Percentiles rank a stretch among this genome's conserved stretches.
phyloP scores from a whole-genome alignment of 2,797 vertebrate genomes.

The Acropternis orthonyx region DNA sequence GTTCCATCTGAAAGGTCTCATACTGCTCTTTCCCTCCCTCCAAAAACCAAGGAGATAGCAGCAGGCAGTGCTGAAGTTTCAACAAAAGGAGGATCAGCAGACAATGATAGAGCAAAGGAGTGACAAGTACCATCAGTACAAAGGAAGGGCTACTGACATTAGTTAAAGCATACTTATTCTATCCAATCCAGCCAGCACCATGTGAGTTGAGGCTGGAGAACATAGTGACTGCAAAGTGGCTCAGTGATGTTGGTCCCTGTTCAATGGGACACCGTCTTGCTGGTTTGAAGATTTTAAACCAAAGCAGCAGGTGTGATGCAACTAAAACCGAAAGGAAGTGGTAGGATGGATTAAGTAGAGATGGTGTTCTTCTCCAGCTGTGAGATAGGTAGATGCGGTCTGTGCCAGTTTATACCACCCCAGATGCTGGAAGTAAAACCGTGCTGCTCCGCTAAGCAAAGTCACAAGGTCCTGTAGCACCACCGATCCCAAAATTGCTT shows the following conservation, averaged over 20 bases:
- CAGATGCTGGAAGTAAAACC: not conserved
- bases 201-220: not conserved
- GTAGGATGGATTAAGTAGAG: not conserved
- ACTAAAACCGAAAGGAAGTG: not conserved
- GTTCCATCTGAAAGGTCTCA: not conserved
- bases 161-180: not conserved
- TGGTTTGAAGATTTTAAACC: slow-evolving; percentile 20
- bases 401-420: not conserved
- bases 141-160: not conserved
- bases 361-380: not conserved
- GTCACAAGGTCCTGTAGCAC: not conserved
- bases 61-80: not conserved
- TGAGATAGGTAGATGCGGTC: not conserved
- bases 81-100: not conserved
- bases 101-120: not conserved
- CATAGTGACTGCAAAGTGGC: not conserved
- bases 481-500: not conserved
- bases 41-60: not conserved
- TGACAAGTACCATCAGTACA: not conserved
- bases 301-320: not conserved
- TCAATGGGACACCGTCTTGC: not conserved
- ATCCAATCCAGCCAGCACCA: not conserved
- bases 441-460: not conserved
- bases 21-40: not conserved
- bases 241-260: not conserved